Evolutionary conservation across 2,113 vertebrate species (phyloP).

Genomic region (Platysteira castanea): DNA sequence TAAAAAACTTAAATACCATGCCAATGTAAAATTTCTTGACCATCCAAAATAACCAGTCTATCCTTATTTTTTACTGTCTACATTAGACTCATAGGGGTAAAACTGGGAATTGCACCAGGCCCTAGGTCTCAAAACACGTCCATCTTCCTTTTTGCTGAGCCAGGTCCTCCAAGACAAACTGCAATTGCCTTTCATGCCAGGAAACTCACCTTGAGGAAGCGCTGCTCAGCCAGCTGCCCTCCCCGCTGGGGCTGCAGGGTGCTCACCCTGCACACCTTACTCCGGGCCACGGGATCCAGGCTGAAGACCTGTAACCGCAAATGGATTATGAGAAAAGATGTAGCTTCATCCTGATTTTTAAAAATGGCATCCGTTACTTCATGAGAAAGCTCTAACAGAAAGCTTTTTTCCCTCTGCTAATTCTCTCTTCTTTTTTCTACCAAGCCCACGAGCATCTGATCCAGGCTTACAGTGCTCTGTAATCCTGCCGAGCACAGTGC

Average conservation of each 20-base stretch:
- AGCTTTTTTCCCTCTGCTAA: background rate
- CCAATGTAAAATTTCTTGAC: background rate
- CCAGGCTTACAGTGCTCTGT: background rate
- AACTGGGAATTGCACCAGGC: background rate
- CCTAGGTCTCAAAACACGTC: background rate
- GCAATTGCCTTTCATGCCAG: background rate
- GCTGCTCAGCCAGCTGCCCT: background rate
- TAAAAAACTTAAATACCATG: background rate
- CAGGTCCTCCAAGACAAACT: background rate
- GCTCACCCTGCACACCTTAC: background rate
- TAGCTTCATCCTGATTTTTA: background rate
- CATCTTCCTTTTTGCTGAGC: background rate
- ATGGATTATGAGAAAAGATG: background rate
- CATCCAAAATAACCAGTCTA: background rate
- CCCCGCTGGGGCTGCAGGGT: accelerated
- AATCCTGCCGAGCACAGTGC: background rate
- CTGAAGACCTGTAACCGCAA: background rate
- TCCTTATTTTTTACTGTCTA: background rate
- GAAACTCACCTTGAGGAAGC: too few relatives aligned
- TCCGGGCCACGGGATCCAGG: accelerated
- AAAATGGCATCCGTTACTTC: background rate
- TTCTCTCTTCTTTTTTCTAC: background rate
- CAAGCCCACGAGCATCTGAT: accelerated
- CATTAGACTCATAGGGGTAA: accelerated
- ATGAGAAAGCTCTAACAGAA: background rate